These are phyloP conservation scores for Cardiocondyla obscurior DNA, from an alignment of 1,140 invertebrate genomes.

Conservation along the genomic window DNA sequence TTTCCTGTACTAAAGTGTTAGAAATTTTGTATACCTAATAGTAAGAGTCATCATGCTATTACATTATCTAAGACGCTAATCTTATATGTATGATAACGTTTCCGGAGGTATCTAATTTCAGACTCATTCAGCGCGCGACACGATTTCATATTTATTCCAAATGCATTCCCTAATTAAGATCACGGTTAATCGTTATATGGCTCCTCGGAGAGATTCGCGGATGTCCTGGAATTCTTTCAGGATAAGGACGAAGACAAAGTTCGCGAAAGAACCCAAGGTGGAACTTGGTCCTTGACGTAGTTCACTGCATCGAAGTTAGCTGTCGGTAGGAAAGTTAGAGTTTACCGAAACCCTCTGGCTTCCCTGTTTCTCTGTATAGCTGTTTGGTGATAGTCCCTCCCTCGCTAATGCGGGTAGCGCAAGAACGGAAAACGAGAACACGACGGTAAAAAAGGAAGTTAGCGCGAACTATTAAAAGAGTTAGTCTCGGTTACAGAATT, in stretches of 20 bases:
- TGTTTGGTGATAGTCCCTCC: slow-evolving; percentile 72
- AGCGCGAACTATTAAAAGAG: slow-evolving; percentile 74
- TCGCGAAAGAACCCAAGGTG: slow-evolving; percentile 25
- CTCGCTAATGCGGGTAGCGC: slow-evolving; percentile 61
- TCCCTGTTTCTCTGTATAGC: slow-evolving; percentile 55
- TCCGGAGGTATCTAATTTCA: background rate
- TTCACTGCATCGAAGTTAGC: slow-evolving; percentile 70
- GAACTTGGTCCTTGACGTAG: slow-evolving; percentile 71
- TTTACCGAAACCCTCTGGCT: slow-evolving; percentile 66
- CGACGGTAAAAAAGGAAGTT: slow-evolving; percentile 28
- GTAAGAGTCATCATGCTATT: background rate
- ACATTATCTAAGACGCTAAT: background rate
- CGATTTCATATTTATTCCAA: slow-evolving; percentile 48
- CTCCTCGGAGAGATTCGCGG: background rate
- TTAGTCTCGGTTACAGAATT: slow-evolving; percentile 77
- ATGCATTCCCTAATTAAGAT: slow-evolving; percentile 60
- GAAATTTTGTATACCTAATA: background rate
- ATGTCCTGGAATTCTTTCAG: slow-evolving; percentile 27
- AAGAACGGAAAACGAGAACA: slow-evolving; percentile 37
- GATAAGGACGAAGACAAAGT: slow-evolving; percentile 30
- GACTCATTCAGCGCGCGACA: background rate
- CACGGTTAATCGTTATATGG: slow-evolving; percentile 62
- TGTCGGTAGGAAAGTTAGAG: slow-evolving; percentile 72
- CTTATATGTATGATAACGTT: background rate
- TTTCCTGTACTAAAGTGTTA: background rate